Evolutionary conservation across 2,888 invertebrate genomes (phyloP), one percentile per base, ranked within the genome.

Genomic region (Dolichomitus sp.): DNA sequence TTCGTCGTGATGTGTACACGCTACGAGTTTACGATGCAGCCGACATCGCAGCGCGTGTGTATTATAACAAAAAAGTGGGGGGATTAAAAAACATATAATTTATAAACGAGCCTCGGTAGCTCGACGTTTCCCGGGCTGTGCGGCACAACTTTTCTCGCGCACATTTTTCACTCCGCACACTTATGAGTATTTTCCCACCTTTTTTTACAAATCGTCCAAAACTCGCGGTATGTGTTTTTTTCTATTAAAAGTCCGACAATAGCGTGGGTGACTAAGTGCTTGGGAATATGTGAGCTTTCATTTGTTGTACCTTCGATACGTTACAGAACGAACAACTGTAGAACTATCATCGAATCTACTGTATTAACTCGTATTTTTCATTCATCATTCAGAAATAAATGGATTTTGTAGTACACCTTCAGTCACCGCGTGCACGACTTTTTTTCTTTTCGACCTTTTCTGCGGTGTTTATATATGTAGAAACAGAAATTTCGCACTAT

Each of bases 81-180:
- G 23, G 50, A 14, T n/a, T n/a, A n/a, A 52, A 48, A 14, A 48
- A n/a, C 6, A n/a, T 5, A 66, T n/a, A 66, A 33, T 48, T 68
- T 30, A 50, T 33, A 52, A 42, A 54, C n/a, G 30, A 40, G 14
- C 17, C n/a, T 14, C n/a, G 9, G 4, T 2, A 11, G 11, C 37
- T 48, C 70, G 54, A 54, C 59, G 45, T 73, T 78, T 81, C 69
- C 78, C 81, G 81, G 81, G 69, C 52, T 61, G 52, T 73, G 48
- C 73, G 54, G 52, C 65, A 74, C 40, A 30, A 65, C 69, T 59
- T 81, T 78, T 78, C 52, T 65, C 69, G 78, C 57, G 63, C 73
- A 68, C 61, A 68, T 61, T 59, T 59, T 61, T 68, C 19, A 17
- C 17, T 59, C 33, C 14, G 54, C 30, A 9, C 19, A 66, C 50